phyloP scores from a whole-genome alignment of 2,797 vertebrate species.

The Urosaurus nigricauda region DNA sequence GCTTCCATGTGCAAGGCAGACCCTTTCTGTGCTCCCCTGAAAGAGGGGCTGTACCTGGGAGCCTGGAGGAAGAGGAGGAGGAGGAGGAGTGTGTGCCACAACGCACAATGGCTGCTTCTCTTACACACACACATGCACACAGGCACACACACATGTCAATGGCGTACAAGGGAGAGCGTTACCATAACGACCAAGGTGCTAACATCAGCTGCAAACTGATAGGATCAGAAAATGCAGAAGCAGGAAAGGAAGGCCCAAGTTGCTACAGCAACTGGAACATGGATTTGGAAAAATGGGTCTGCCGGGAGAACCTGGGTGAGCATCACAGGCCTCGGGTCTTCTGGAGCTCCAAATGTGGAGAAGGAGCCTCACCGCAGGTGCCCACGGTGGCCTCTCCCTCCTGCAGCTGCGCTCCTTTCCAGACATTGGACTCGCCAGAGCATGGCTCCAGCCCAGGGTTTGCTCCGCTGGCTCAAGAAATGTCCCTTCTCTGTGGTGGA shows the following conservation, averaged over 20 bases:
- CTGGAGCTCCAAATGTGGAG: too few relatives aligned
- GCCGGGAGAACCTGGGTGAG: background rate
- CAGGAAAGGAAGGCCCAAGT: conserved; percentile 71
- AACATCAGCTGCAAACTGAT: conserved; percentile 68
- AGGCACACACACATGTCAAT: conserved; percentile 50
- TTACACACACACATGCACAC: too few relatives aligned
- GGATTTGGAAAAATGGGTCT: conserved; percentile 53
- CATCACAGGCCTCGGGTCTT: too few relatives aligned
- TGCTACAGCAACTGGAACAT: conserved; percentile 74
- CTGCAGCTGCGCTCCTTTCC: too few relatives aligned
- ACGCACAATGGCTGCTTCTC: background rate
- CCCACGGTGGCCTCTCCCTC: too few relatives aligned
- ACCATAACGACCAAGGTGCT: conserved; percentile 79
- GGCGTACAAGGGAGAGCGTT: conserved; percentile 68
- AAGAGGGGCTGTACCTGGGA: background rate
- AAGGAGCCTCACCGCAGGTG: background rate
- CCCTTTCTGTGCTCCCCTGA: background rate
- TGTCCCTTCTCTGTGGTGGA: too few relatives aligned
- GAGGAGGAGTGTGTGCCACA: background rate
- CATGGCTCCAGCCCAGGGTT: too few relatives aligned
- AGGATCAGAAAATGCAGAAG: conserved; percentile 68
- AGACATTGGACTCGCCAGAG: too few relatives aligned
- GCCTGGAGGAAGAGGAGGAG: background rate
- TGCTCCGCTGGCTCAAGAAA: too few relatives aligned
- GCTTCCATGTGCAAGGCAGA: background rate